Evolutionary conservation across 2,888 invertebrate species (phyloP).

Genomic region (Drosophila monieri): DNA sequence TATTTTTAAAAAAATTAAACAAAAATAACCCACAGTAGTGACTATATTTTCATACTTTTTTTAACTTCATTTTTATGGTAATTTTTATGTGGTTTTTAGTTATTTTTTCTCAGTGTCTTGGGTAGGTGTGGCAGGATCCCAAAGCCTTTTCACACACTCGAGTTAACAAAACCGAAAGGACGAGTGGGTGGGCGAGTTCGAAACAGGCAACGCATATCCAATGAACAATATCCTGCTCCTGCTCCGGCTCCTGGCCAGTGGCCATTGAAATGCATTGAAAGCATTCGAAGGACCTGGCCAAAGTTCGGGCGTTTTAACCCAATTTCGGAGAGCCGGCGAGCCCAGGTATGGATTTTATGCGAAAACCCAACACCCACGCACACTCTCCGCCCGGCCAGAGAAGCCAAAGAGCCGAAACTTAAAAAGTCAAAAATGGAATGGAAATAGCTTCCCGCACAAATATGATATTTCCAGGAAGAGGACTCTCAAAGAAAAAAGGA

Average conservation of each 20-base stretch:
- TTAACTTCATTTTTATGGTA: too few relatives aligned
- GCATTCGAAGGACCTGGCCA: constrained; percentile 3
- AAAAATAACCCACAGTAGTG: too few relatives aligned
- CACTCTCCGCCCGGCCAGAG: not conserved
- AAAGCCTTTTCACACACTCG: constrained; percentile 3
- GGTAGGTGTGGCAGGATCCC: not conserved
- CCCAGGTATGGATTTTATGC: constrained; percentile 5
- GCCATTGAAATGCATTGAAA: constrained; percentile 35
- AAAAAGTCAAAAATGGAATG: not conserved
- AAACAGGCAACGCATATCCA: constrained; percentile 46
- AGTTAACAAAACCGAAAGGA: constrained; percentile 7
- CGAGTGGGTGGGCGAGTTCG: constrained; percentile 1
- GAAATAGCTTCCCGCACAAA: not conserved
- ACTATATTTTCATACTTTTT: too few relatives aligned
- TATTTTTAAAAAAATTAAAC: too few relatives aligned
- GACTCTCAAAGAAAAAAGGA: not conserved
- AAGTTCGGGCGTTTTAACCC: constrained; percentile 35
- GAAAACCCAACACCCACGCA: not conserved
- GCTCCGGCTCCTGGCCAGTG: constrained; percentile 9
- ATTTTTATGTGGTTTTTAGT: too few relatives aligned
- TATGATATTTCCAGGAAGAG: not conserved
- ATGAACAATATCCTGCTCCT: constrained; percentile 28
- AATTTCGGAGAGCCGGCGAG: constrained; percentile 19
- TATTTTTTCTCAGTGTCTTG: not conserved
- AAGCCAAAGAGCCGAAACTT: not conserved